A percentile compares a stretch with the other conserved stretches of the same genome.
These are phyloP conservation scores for Macrosiphum euphorbiae DNA, from an alignment of 2,888 invertebrate species.

Conservation along the genomic window DNA sequence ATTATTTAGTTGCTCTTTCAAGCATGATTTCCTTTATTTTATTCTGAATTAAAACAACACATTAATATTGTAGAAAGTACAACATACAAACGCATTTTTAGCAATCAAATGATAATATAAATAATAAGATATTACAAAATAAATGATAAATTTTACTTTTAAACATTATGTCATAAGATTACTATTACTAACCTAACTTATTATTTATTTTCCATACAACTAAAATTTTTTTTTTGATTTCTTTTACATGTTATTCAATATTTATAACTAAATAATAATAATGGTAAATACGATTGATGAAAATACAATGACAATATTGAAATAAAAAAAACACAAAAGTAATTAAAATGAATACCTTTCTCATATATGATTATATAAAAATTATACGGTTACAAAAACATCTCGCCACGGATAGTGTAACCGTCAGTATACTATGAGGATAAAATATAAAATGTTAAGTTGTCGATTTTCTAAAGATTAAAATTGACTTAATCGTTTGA, in stretches of 20 bases:
- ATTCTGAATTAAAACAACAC: no score
- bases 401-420: no score
- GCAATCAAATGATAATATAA: not conserved
- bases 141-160: not conserved
- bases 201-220: not conserved
- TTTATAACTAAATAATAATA: not conserved
- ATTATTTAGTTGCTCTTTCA: no score
- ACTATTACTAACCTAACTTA: not conserved
- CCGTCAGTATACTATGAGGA: no score
- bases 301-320: no score
- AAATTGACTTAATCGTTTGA: no score
- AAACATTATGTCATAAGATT: not conserved
- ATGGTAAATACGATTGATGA: not conserved
- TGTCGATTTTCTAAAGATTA: no score
- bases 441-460: no score
- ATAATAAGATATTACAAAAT: not conserved
- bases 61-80: not conserved
- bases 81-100: not conserved
- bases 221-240: not conserved
- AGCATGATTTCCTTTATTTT: no score
- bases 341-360: no score
- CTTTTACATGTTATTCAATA: not conserved
- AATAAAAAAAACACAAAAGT: not conserved
- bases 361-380: no score
- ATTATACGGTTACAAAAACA: no score